Conservation (phyloP, 2,113 vertebrate species). For the Apistogramma diplotaenia region DNA sequence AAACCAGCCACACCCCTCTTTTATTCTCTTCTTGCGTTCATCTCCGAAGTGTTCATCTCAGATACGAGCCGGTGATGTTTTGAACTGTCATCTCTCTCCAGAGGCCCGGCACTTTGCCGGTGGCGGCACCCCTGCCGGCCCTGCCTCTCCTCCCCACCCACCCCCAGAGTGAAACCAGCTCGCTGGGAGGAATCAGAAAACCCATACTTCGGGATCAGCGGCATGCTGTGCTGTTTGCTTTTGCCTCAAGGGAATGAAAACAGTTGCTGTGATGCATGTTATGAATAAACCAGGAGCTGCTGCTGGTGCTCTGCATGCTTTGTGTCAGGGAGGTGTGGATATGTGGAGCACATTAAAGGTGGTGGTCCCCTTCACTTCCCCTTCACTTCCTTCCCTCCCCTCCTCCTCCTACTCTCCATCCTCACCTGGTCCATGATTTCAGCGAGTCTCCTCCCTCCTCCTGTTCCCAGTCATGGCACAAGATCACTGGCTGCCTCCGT, state of each 20-base stretch:
- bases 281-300: slow-evolving; percentile 13
- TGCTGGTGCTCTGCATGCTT: slow-evolving; percentile 3
- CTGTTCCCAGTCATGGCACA: slow-evolving; percentile 65
- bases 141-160: neutral
- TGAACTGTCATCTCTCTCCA: slow-evolving; percentile 28
- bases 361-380: slow-evolving; percentile 33
- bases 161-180: neutral
- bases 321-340: slow-evolving; percentile 29
- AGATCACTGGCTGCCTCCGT: slow-evolving; percentile 11
- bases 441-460: slow-evolving; percentile 63
- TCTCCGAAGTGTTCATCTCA: neutral
- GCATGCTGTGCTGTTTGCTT: slow-evolving; percentile 47
- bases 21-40: neutral
- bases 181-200: neutral
- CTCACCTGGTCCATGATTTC: slow-evolving; percentile 79
- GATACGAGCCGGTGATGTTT: slow-evolving; percentile 2
- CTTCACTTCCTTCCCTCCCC: slow-evolving; percentile 19
- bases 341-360: slow-evolving; percentile 17
- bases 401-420: slow-evolving; percentile 53
- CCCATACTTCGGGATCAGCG: neutral
- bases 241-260: slow-evolving; percentile 1
- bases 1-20: slow-evolving; percentile 51
- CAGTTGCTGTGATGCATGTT: slow-evolving; percentile 30
- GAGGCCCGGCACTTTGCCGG: slow-evolving; percentile 20
- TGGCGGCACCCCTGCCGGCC: slow-evolving; percentile 6